Conservation (phyloP, 2,888 invertebrate genomes). For the Drosophila rubida region DNA sequence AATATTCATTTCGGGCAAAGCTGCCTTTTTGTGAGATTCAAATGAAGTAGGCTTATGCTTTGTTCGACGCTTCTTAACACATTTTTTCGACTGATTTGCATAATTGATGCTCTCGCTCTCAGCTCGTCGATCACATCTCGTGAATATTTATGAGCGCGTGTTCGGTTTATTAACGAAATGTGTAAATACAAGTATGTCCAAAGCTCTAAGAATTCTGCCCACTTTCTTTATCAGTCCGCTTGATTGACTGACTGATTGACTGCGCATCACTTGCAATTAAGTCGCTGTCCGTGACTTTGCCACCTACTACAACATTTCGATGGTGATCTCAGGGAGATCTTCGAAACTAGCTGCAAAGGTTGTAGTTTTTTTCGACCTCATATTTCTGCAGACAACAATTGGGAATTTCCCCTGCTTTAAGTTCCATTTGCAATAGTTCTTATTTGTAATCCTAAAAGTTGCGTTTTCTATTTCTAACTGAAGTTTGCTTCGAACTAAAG, state of each 20-base stretch:
- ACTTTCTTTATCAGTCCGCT: not conserved
- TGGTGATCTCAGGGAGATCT: too few relatives aligned
- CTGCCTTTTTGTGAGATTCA: not conserved
- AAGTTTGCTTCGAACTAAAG: too few relatives aligned
- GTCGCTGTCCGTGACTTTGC: slow-evolving; percentile 6
- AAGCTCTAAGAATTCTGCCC: not conserved
- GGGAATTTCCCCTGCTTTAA: too few relatives aligned
- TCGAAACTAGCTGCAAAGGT: too few relatives aligned
- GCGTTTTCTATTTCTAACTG: too few relatives aligned
- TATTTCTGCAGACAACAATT: too few relatives aligned
- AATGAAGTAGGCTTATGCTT: not conserved
- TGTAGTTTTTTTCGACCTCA: too few relatives aligned
- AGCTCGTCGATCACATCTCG: not conserved
- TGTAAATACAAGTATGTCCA: slow-evolving; percentile 10
- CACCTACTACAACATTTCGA: not conserved
- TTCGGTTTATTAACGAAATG: not conserved
- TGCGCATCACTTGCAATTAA: slow-evolving; percentile 16
- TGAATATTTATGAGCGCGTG: slow-evolving; percentile 6
- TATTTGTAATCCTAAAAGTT: too few relatives aligned
- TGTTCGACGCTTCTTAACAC: slow-evolving; percentile 1
- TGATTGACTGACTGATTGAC: slow-evolving; percentile 2
- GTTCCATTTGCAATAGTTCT: too few relatives aligned
- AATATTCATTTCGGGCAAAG: not conserved
- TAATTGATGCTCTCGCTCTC: slow-evolving; percentile 10
- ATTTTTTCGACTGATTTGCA: slow-evolving; percentile 4